These are phyloP conservation scores for Platanista minor DNA, from an alignment of 2,113 vertebrate species.

Conservation along the genomic window DNA sequence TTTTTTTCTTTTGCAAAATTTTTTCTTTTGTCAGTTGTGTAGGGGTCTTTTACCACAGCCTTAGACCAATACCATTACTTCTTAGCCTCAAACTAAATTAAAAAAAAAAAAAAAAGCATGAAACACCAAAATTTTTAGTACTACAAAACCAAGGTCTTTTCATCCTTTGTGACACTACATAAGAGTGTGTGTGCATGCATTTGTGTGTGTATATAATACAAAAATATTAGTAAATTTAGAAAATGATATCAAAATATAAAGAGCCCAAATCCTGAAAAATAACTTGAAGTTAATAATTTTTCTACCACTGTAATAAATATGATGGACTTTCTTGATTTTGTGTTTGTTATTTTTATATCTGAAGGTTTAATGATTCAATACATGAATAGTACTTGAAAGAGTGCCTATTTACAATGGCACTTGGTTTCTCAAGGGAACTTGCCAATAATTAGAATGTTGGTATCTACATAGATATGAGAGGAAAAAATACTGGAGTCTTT, in stretches of 20 bases:
- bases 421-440: background rate
- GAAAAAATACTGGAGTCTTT: background rate
- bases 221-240: background rate
- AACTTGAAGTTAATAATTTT: background rate
- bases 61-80: background rate
- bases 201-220: background rate
- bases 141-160: background rate
- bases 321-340: background rate
- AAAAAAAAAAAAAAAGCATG: background rate
- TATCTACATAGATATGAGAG: background rate
- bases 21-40: rapidly evolving
- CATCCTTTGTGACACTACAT: background rate
- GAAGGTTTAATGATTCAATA: background rate
- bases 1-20: background rate
- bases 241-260: background rate
- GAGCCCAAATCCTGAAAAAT: background rate
- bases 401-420: background rate
- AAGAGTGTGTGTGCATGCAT: background rate
- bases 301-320: background rate
- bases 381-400: background rate
- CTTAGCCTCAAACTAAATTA: background rate
- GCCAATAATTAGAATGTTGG: background rate
- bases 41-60: background rate
- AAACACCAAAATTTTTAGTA: background rate
- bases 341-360: background rate